Evolutionary conservation across 2,797 vertebrate genomes (phyloP).

Genomic region (Eutrigla gurnardus): DNA sequence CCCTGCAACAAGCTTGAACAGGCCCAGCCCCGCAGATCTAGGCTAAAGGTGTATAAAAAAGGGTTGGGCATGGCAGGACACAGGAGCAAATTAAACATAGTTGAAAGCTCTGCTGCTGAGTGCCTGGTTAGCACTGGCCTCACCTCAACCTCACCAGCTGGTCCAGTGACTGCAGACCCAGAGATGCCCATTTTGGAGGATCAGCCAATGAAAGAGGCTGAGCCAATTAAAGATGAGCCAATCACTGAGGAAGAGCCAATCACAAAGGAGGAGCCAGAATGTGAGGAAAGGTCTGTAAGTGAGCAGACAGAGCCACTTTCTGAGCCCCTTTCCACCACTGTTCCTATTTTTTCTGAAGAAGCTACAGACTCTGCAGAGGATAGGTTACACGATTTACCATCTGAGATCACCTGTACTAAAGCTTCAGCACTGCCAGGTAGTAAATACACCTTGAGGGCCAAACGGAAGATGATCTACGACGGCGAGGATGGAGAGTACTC

Average conservation of each 20-base stretch:
- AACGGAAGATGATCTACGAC: conserved; percentile 92
- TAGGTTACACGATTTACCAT: conserved; percentile 72
- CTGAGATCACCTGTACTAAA: conserved; percentile 82
- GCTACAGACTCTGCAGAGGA: conserved; percentile 51
- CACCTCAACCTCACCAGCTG: conserved; percentile 32
- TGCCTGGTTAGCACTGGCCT: conserved; percentile 78
- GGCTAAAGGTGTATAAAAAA: conserved; percentile 90
- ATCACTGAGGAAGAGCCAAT: neutral
- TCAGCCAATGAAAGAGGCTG: conserved; percentile 23
- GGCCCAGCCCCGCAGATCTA: conserved; percentile 85
- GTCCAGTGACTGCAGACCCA: conserved; percentile 49
- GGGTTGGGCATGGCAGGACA: conserved; percentile 78
- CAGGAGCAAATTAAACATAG: conserved; percentile 70
- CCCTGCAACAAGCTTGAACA: conserved; percentile 84
- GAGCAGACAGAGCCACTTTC: conserved; percentile 41
- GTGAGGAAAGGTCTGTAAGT: conserved; percentile 23
- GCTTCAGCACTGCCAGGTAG: conserved; percentile 90
- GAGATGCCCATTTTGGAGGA: conserved; percentile 42
- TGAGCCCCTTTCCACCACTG: conserved; percentile 12
- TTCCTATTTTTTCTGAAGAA: conserved; percentile 39
- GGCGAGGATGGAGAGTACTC: conserved; percentile 89
- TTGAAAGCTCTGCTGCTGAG: conserved; percentile 84
- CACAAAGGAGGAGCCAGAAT: conserved; percentile 28
- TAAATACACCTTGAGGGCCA: conserved; percentile 96
- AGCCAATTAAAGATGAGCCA: conserved; percentile 26